A percentile compares a stretch with the other conserved stretches of the same genome.
Evolutionary conservation across 2,888 invertebrate genomes (phyloP).

Genomic region (Smittia aterrima): DNA sequence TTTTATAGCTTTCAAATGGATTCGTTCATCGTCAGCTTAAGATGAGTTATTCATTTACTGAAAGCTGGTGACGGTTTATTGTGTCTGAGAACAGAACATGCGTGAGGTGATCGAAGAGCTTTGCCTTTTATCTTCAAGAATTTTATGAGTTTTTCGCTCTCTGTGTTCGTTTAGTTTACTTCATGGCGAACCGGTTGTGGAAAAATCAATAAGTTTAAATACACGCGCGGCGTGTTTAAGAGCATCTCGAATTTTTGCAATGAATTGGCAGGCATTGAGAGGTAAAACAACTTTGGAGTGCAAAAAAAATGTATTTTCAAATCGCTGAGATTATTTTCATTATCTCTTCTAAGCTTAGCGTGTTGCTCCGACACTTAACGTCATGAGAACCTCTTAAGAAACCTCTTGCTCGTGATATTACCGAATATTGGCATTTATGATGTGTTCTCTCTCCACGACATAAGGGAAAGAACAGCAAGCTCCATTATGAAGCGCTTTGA

Average conservation of each 20-base stretch:
- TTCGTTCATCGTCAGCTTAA: background rate
- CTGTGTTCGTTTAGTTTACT: background rate
- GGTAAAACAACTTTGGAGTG: too few species aligned
- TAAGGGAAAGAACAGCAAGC: background rate
- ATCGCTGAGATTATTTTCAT: too few species aligned
- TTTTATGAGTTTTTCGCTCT: conserved; percentile 27
- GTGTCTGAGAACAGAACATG: too few species aligned
- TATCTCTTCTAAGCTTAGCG: too few species aligned
- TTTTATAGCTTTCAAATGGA: conserved; percentile 8
- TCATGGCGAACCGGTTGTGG: conserved; percentile 25
- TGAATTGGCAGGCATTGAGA: too few species aligned
- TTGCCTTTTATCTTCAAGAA: background rate
- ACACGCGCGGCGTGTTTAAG: background rate
- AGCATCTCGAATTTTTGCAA: too few species aligned
- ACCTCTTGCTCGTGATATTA: background rate
- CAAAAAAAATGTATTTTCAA: too few species aligned
- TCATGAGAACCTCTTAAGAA: too few species aligned
- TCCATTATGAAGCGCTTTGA: background rate
- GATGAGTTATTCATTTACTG: background rate
- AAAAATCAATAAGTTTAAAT: conserved; percentile 14
- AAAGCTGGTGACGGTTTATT: too few species aligned
- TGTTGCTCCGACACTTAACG: too few species aligned
- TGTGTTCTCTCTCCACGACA: background rate
- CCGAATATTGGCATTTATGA: conserved; percentile 4
- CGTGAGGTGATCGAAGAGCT: too few species aligned